Conservation (phyloP, 2,113 vertebrate genomes). For the Ptychochromis oligacanthus region DNA sequence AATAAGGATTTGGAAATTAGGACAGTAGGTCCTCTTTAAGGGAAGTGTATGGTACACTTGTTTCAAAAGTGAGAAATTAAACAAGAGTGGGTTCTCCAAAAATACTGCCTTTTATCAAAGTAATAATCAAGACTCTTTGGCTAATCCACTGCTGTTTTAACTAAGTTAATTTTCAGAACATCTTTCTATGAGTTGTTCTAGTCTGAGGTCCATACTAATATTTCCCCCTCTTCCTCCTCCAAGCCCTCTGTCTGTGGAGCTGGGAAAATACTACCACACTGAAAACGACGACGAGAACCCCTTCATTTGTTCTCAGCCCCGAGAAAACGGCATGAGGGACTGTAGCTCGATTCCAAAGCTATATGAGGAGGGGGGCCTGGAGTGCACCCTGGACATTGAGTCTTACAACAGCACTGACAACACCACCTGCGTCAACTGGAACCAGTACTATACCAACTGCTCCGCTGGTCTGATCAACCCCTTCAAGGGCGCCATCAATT, state of each 20-base stretch:
- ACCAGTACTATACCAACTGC: conserved; percentile 97
- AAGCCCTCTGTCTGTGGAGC: conserved; percentile 85
- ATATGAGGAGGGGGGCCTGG: conserved; percentile 85
- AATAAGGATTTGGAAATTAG: too few species aligned
- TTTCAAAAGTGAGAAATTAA: too few species aligned
- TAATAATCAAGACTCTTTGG: neutral
- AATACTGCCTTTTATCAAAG: too few species aligned
- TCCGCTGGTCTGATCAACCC: conserved; percentile 90
- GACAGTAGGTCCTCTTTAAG: too few species aligned
- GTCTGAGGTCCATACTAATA: neutral
- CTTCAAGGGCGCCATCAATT: conserved; percentile 98
- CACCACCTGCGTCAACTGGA: conserved; percentile 97
- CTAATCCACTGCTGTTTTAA: neutral
- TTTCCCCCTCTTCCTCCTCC: neutral
- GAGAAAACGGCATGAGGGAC: conserved; percentile 92
- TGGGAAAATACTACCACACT: conserved; percentile 91
- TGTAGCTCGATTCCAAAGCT: conserved; percentile 87
- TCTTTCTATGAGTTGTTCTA: neutral
- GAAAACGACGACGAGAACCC: conserved; percentile 97
- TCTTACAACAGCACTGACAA: conserved; percentile 95
- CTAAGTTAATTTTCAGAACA: neutral
- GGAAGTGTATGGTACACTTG: too few species aligned
- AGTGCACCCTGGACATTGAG: conserved; percentile 87
- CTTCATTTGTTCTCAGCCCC: conserved; percentile 94
- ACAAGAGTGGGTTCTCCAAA: too few species aligned